Percentiles rank a stretch among this genome's conserved stretches.
Evolutionary conservation across 2,888 invertebrate genomes (phyloP).

Genomic region (Neria commutata): DNA sequence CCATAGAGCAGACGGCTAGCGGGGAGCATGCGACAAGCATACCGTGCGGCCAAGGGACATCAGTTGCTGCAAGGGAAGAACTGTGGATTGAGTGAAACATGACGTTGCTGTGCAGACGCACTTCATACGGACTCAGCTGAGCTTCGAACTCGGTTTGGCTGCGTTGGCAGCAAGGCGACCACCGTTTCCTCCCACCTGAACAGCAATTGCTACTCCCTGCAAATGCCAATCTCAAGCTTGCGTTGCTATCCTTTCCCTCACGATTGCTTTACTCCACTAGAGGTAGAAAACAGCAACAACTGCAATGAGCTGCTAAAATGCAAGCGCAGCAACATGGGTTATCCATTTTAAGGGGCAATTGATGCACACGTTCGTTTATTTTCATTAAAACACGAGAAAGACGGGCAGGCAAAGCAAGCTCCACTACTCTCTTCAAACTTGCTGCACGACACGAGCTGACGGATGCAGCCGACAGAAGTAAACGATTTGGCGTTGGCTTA

Average conservation of each 20-base stretch:
- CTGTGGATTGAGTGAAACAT: neutral
- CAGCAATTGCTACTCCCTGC: neutral
- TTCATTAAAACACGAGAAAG: conserved; percentile 21
- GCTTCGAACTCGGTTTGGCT: too few relatives aligned
- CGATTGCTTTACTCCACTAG: neutral
- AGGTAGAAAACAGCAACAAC: neutral
- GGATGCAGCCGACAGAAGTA: too few relatives aligned
- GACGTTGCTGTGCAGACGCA: conserved; percentile 5
- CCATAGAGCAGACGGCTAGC: neutral
- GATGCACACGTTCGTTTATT: conserved; percentile 18
- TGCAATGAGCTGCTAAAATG: neutral
- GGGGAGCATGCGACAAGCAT: conserved; percentile 2
- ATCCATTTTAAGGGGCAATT: too few relatives aligned
- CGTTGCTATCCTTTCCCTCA: neutral
- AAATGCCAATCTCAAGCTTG: neutral
- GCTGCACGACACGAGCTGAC: too few relatives aligned
- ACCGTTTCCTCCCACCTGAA: too few relatives aligned
- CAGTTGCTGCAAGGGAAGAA: neutral
- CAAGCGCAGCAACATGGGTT: too few relatives aligned
- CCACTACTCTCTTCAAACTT: too few relatives aligned
- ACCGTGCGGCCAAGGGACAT: neutral
- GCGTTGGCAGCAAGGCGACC: too few relatives aligned
- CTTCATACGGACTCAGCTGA: neutral
- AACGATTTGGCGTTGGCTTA: too few relatives aligned
- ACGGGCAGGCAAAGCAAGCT: too few relatives aligned